Conservation (phyloP, 1,140 invertebrate species). For the Onthophagus taurus region DNA sequence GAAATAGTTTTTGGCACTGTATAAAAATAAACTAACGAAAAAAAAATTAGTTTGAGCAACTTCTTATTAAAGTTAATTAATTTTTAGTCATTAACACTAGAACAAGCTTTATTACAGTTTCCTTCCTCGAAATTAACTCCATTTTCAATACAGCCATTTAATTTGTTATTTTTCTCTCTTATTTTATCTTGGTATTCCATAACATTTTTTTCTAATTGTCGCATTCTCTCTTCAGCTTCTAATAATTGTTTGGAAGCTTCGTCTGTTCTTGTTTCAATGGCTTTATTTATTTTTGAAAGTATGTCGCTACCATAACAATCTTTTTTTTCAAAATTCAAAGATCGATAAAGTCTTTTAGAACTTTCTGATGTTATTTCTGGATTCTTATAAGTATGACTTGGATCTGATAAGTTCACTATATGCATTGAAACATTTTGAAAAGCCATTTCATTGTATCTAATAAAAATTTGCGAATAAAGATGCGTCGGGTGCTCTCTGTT, state of each 20-base stretch:
- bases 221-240: constrained; percentile 25
- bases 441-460: constrained; percentile 20
- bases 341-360: constrained; percentile 22
- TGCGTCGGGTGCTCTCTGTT: constrained; percentile 24
- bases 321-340: constrained; percentile 22
- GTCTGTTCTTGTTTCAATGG: constrained; percentile 26
- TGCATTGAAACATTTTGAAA: constrained; percentile 27
- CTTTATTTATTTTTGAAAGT: constrained; percentile 27
- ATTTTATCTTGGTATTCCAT: constrained; percentile 5
- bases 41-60: no score
- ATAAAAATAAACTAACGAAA: no score
- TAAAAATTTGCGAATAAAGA: constrained; percentile 27
- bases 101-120: no score
- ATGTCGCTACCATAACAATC: constrained; percentile 21
- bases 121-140: no score
- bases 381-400: constrained; percentile 26
- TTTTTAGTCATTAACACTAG: no score
- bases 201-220: constrained; percentile 26
- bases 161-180: constrained; percentile 7
- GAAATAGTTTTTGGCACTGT: no score
- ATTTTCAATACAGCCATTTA: no score
- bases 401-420: constrained; percentile 31
- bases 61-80: no score
- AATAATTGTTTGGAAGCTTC: constrained; percentile 18
- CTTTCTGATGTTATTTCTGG: constrained; percentile 21